Evolutionary conservation across 1,140 invertebrate genomes (phyloP), one percentile per base, ranked within the genome.

Genomic region (Drosophila seguyi): DNA sequence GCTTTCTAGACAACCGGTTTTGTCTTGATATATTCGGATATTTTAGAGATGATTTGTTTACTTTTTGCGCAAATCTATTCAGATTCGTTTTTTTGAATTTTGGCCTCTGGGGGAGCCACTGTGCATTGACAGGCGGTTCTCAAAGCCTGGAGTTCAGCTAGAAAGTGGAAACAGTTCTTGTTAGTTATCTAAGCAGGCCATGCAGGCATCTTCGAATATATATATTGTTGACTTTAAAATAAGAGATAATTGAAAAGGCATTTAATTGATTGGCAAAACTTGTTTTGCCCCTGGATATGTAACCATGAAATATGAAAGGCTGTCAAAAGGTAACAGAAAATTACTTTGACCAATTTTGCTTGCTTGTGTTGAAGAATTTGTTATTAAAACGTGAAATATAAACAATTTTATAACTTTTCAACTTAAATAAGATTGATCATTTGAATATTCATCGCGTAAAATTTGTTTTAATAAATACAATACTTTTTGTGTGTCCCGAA

Each of bases 121-220:
- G n/a, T n/a, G n/a, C n/a, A n/a, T n/a, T n/a, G n/a, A 82, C 83
- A 86, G 82, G 27, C 57, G 36, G 50, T 16, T 73, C 22, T 36
- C 44, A 72, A 58, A 58, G 66, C 29, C 13, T 31, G 18, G 63
- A 56, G 56, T 61, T 10, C 31, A 66, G 56, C 56, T 18, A n/a
- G 14, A 45, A 66, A 45, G 14, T 45, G 13, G 44, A 22, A 42
- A 48, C 57, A 39, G 58, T 62, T 67, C n/a, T 38, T 31, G 22
- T 20, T 59, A n/a, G 7, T 25, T 25, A 27, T 60, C 29, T 25
- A 20, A 25, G 38, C n/a, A 34, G 34, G 13, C n/a, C 16, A n/a
- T 18, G 45, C 20, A 13, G 18, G 38, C 20, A 18, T 16, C 57
- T 47, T 55, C 2, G 29, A 16, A 14, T 29, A 50, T 2, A 50